phyloP scores from a whole-genome alignment of 2,888 invertebrate species.

The Ctena decussata region DNA sequence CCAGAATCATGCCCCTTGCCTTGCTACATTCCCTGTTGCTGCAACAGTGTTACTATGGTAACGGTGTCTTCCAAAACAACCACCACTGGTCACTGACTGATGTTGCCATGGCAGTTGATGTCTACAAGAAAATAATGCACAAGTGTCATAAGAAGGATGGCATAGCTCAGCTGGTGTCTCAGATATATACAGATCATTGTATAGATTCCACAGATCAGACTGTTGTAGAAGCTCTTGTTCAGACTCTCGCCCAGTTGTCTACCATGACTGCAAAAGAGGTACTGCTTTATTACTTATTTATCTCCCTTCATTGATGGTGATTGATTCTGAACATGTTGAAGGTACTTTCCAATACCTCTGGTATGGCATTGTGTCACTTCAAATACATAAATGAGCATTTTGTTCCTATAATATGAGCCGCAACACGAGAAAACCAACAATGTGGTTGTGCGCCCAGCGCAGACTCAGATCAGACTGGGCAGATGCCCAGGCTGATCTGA shows the following conservation, averaged over 20 bases:
- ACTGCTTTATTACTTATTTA: too few species aligned
- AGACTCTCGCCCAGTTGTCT: constrained; percentile 61
- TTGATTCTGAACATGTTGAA: too few species aligned
- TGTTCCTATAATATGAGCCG: too few species aligned
- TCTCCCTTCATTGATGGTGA: too few species aligned
- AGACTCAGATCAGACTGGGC: too few species aligned
- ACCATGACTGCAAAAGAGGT: constrained; percentile 49
- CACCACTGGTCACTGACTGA: constrained; percentile 82
- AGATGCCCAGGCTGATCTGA: too few species aligned
- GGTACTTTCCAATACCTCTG: too few species aligned
- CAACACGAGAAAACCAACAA: too few species aligned
- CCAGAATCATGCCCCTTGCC: constrained; percentile 78
- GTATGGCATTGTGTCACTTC: too few species aligned
- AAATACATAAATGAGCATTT: too few species aligned
- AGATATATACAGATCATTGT: constrained; percentile 79
- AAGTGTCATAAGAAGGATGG: constrained; percentile 57
- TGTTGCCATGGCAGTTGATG: constrained; percentile 77
- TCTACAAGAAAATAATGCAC: constrained; percentile 73
- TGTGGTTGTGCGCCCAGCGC: too few species aligned
- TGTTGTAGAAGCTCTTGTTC: constrained; percentile 65
- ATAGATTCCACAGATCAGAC: constrained; percentile 60
- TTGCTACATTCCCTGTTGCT: constrained; percentile 80
- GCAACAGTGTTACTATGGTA: constrained; percentile 81
- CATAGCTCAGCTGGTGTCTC: constrained; percentile 69
- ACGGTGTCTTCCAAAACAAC: constrained; percentile 73